Percentiles rank a stretch among this genome's conserved stretches.
Conservation (phyloP, 1,140 invertebrate genomes). For the Drosophila seguyi region DNA sequence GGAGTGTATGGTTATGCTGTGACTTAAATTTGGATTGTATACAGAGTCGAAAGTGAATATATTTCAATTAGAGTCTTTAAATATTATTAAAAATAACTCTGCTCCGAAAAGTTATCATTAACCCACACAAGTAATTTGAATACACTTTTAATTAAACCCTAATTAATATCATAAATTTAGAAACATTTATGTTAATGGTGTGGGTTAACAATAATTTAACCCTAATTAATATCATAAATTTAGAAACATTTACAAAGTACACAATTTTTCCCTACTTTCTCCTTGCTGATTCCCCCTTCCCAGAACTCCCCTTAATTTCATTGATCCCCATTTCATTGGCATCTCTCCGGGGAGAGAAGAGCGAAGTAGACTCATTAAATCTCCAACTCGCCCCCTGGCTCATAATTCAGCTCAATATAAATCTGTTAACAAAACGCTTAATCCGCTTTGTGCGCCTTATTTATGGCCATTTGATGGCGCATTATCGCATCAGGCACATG, state of each 20-base stretch:
- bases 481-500: constrained; percentile 81
- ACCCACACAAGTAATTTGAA: too few relatives aligned
- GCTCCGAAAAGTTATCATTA: too few relatives aligned
- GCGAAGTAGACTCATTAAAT: constrained; percentile 39
- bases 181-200: too few relatives aligned
- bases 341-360: neutral
- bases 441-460: constrained; percentile 79
- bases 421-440: constrained; percentile 83
- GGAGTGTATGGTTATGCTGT: neutral
- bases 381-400: constrained; percentile 26
- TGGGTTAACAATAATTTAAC: too few relatives aligned
- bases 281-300: neutral
- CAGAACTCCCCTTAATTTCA: constrained; percentile 30
- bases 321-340: constrained; percentile 30
- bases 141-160: too few relatives aligned
- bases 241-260: too few relatives aligned
- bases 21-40: neutral
- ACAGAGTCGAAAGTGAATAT: neutral
- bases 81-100: too few relatives aligned
- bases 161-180: too few relatives aligned
- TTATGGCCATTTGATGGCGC: constrained; percentile 81
- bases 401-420: constrained; percentile 82
- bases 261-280: neutral
- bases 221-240: too few relatives aligned
- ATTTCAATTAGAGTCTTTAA: neutral